A percentile compares a stretch with the other conserved stretches of the same genome.
These are phyloP conservation scores for Gorsachius goisagi DNA, from an alignment of 2,113 vertebrate species.

Conservation along the genomic window DNA sequence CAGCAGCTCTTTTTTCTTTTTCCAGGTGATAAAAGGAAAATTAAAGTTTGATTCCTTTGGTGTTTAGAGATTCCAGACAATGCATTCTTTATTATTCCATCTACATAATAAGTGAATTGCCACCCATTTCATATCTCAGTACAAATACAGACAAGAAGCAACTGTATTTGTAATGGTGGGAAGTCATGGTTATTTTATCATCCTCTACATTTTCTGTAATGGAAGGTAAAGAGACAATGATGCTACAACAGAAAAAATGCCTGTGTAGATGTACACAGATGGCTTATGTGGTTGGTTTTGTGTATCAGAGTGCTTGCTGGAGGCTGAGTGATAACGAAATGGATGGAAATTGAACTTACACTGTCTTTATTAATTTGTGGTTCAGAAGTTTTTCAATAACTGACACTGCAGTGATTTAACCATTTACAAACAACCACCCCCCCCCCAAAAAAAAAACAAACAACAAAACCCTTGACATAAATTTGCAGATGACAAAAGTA, in stretches of 20 bases:
- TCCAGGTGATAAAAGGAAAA: slow-evolving; percentile 5
- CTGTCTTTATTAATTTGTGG: not conserved
- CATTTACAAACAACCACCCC: not conserved
- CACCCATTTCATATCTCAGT: not conserved
- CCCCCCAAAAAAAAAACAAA: not conserved
- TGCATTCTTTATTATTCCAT: not conserved
- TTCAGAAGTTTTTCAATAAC: not conserved
- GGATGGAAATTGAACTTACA: not conserved
- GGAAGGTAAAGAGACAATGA: not conserved
- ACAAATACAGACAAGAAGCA: not conserved
- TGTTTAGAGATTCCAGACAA: not conserved
- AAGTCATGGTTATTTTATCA: not conserved
- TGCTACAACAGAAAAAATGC: not conserved
- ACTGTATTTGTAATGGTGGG: not conserved
- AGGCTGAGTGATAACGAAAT: not conserved
- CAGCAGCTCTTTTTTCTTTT: not conserved
- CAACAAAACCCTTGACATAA: accelerated
- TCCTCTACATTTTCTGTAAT: not conserved
- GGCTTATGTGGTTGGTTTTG: not conserved
- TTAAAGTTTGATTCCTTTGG: slow-evolving; percentile 12
- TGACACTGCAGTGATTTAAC: not conserved
- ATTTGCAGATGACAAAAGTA: not conserved
- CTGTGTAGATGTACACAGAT: not conserved
- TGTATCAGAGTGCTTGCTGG: not conserved
- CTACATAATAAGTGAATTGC: not conserved